Conservation (phyloP, 2,113 vertebrate genomes). For the Petaurus breviceps region DNA sequence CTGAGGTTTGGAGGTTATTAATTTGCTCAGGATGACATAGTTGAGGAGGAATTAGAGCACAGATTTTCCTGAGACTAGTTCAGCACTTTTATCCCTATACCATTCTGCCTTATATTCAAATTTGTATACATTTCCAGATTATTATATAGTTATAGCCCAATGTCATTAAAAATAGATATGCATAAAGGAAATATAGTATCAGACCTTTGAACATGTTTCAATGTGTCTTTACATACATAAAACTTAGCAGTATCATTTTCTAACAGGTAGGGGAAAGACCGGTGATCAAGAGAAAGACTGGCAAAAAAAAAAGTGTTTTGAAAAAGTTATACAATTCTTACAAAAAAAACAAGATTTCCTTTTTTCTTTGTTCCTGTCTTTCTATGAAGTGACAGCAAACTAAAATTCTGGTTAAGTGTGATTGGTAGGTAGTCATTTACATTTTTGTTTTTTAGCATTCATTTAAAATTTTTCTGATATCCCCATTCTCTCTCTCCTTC, state of each 20-base stretch:
- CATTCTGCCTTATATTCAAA: not conserved
- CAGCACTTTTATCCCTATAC: not conserved
- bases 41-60: not conserved
- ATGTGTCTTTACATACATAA: not conserved
- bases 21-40: not conserved
- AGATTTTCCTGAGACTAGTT: not conserved
- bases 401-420: not conserved
- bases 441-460: not conserved
- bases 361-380: not conserved
- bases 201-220: not conserved
- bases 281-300: not conserved
- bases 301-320: not conserved
- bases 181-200: not conserved
- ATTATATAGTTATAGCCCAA: not conserved
- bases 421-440: not conserved
- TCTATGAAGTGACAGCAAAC: not conserved
- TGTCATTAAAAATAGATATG: not conserved
- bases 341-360: constrained; percentile 35
- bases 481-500: not conserved
- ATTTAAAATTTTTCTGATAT: not conserved
- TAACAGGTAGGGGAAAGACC: not conserved
- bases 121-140: not conserved
- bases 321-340: not conserved
- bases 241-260: not conserved
- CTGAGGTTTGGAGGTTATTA: not conserved